Base-by-base conservation (phyloP, 2,888 invertebrate genomes). In the Amiota communis region DNA sequence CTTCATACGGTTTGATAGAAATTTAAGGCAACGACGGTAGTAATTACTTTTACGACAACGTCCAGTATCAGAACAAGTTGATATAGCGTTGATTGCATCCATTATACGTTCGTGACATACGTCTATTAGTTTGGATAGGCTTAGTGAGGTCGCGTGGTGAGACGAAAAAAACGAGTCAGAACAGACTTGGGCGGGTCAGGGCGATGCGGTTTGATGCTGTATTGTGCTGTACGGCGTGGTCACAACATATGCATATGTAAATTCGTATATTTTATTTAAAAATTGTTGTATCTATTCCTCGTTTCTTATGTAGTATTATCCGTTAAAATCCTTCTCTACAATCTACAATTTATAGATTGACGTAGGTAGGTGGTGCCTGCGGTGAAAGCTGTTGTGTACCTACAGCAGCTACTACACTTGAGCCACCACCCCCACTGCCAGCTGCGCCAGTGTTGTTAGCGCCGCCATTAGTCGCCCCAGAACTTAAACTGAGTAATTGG, bases 311-410 rank as follows among this genome's bases (percentile, higher is more conserved):
- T 23, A 23, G 23, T 23, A 23, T 36, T 36, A 36, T 36, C 36
- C 36, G 36, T 36, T 36, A 36, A 36, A 36, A 6, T 59, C 11
- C n/a, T 10, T 59, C 20, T 17, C 59, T 53, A 46, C 64, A 56
- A 73, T 17, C 59, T 53, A 46, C 64, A 56, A 73, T 78, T 87
- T 89, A 88, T 81, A 96, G 96, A 93, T 96, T 96, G 91, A 96
- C 97, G 92, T 97, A 97, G 87, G 97, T 96, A 84, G 96, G 96
- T 91, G 96, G 96, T 92, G 96, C 96, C 91, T 96, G 96, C 78
- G 94, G 94, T 84, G 92, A 92, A 78, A 90, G 89, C 80, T 91
- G 91, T 80, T 91, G 90, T 86, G 96, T 92, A 95, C 95, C 92
- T 95, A 96, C 78, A 94, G 91, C 83, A 88, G 90, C 81, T 90